Base-by-base conservation (phyloP, 2,888 invertebrate species). In the Stratiomys singularior region DNA sequence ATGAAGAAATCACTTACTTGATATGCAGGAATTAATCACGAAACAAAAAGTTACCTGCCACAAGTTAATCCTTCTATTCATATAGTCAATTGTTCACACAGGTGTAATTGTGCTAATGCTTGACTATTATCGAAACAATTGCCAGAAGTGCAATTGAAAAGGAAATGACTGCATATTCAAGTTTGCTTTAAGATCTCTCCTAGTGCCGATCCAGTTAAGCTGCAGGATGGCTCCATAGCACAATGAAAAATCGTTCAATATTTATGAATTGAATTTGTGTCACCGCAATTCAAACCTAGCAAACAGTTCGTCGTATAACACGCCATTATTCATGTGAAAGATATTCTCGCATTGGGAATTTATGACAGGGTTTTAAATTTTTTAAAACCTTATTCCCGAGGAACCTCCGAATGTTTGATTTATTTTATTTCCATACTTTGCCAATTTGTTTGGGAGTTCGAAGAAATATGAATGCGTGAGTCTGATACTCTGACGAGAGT, bases 201-300 rank as follows among this genome's bases (percentile, higher is more conserved):
- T n/a, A n/a, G n/a, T n/a, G n/a, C n/a, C n/a, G n/a, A n/a, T n/a
- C n/a, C n/a, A n/a, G 5, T 37, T 37, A 37, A 37, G 9, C 37
- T 37, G 9, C n/a, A n/a, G n/a, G n/a, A n/a, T n/a, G n/a, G n/a
- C 37, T 37, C 37, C 37, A 63, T 27, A 28, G 63, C 25, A 27
- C 28, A 63, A 63, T 63, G 63, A 27, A 25, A 63, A 27, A 63
- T 28, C 15, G 28, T 63, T 63, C 63, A 63, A 63, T 63, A 63
- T 63, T 63, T 28, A 63, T 63, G 63, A 63, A 28, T 28, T 28
- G 63, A 63, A 27, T 63, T 37, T 63, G 23, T 63, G 28, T 11
- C 63, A 63, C 63, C 63, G 27, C 63, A 63, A 63, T 63, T 63
- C 27, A 28, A 63, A 28, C 63, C 63, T n/a, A 7, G 18, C 5